Conservation (phyloP, 2,113 vertebrate genomes). For the Pleuronectes platessa region DNA sequence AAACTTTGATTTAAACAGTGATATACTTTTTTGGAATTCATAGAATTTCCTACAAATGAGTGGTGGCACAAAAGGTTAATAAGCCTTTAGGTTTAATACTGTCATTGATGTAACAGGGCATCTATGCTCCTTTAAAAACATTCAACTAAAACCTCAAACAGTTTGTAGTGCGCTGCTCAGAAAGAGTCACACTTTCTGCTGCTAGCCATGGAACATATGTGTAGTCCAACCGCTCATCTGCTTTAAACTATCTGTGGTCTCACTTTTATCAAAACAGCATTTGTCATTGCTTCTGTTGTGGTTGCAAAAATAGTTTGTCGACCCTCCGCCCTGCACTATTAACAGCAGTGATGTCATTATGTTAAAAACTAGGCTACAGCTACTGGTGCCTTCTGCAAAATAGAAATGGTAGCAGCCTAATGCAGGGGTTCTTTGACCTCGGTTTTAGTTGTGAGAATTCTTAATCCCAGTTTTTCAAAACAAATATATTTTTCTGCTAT, state of each 20-base stretch:
- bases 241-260: constrained; percentile 14
- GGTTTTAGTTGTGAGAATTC: background rate
- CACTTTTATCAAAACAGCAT: constrained; percentile 40
- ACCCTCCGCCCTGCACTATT: constrained; percentile 34
- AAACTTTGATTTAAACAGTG: background rate
- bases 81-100: background rate
- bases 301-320: constrained; percentile 34
- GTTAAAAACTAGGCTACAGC: constrained; percentile 30
- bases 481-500: background rate
- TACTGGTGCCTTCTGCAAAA: constrained; percentile 1
- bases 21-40: constrained; percentile 1
- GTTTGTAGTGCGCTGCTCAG: constrained; percentile 1
- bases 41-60: background rate
- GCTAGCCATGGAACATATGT: background rate
- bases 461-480: too few relatives aligned
- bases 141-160: background rate
- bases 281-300: constrained; percentile 63
- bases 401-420: background rate
- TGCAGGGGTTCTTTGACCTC: background rate
- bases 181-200: background rate
- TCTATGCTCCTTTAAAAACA: background rate
- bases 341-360: constrained; percentile 44
- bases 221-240: constrained; percentile 22
- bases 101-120: background rate
- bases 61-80: background rate